phyloP scores from a whole-genome alignment of 2,797 vertebrate species.

The Sarcophilus harrisii region DNA sequence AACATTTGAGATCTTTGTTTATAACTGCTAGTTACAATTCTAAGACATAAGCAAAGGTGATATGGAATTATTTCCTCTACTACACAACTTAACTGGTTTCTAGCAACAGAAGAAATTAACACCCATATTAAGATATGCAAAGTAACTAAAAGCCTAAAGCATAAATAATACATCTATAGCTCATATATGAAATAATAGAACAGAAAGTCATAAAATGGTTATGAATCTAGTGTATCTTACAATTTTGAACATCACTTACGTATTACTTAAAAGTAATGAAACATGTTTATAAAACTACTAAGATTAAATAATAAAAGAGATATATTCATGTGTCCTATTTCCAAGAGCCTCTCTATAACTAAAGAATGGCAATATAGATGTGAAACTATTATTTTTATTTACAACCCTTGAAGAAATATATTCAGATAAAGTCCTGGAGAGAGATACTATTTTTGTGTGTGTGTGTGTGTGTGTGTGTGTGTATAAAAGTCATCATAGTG shows the following conservation, averaged over 20 bases:
- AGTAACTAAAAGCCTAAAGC: conserved; percentile 32
- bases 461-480: neutral
- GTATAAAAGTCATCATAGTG: neutral
- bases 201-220: conserved; percentile 6
- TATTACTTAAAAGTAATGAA: neutral
- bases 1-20: neutral
- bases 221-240: conserved; percentile 38
- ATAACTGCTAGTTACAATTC: conserved; percentile 44
- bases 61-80: conserved; percentile 18
- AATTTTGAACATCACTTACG: conserved; percentile 32
- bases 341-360: neutral
- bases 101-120: neutral
- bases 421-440: no score
- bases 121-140: neutral
- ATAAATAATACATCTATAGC: neutral
- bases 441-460: conserved; percentile 17
- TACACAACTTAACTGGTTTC: conserved; percentile 45
- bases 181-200: conserved; percentile 16
- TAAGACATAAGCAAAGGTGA: conserved; percentile 45
- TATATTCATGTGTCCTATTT: conserved; percentile 11
- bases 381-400: conserved; percentile 31
- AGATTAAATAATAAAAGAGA: conserved; percentile 37
- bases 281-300: conserved; percentile 28
- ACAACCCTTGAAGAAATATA: neutral
- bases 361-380: conserved; percentile 5